Conservation (phyloP, 2,888 invertebrate species). For the Coenonympha arcania region DNA sequence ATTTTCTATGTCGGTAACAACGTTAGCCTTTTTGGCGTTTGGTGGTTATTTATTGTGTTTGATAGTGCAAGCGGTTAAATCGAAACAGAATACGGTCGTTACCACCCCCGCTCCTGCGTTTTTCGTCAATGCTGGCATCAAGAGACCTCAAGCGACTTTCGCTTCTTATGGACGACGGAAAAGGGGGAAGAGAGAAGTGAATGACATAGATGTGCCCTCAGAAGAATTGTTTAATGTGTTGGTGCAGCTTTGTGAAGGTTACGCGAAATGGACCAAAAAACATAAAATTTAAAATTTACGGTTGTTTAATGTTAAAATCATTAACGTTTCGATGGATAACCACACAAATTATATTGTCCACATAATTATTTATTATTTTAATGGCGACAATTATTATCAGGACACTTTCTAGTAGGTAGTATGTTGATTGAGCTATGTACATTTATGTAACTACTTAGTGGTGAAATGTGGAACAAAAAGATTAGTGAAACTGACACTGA, state of each 20-base stretch:
- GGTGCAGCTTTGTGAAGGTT: conserved; percentile 72
- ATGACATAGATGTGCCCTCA: conserved; percentile 46
- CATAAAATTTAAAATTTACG: conserved; percentile 1
- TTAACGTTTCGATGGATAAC: no score
- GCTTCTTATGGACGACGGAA: conserved; percentile 53
- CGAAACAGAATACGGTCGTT: conserved; percentile 67
- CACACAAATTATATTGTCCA: no score
- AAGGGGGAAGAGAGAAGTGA: conserved; percentile 33
- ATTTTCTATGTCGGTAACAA: conserved; percentile 84
- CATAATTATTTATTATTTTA: no score
- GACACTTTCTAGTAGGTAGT: no score
- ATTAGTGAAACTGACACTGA: no score
- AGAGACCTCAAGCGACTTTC: conserved; percentile 59
- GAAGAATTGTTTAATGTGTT: conserved; percentile 70
- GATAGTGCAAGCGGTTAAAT: conserved; percentile 82
- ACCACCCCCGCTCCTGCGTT: conserved; percentile 48
- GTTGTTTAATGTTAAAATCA: background rate
- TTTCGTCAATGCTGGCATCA: conserved; percentile 57
- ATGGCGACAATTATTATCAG: no score
- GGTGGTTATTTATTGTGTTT: conserved; percentile 87
- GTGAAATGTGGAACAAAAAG: no score
- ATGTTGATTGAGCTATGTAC: no score
- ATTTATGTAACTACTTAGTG: no score
- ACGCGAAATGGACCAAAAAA: conserved; percentile 63
- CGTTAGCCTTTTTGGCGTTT: conserved; percentile 86